These are phyloP conservation scores for Sipha maydis DNA, from an alignment of 2,888 invertebrate species.

Conservation along the genomic window DNA sequence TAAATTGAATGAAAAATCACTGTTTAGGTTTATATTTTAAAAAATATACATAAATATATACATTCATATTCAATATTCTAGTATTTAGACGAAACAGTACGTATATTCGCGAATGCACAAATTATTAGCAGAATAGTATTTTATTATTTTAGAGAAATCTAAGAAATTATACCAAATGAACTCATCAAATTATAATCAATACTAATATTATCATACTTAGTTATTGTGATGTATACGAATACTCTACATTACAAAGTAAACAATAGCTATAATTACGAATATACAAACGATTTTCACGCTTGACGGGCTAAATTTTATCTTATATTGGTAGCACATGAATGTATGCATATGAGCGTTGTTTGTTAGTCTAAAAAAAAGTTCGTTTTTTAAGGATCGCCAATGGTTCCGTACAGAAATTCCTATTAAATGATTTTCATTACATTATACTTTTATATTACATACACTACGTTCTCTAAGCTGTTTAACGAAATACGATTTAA, in stretches of 20 bases:
- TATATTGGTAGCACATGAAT: background rate
- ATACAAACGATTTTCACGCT: background rate
- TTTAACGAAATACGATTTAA: no score
- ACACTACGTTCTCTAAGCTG: no score
- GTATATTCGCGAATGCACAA: background rate
- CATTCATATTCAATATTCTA: no score
- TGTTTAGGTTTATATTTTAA: no score
- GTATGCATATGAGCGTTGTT: no score
- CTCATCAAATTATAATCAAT: background rate
- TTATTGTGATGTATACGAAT: background rate
- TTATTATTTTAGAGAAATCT: background rate
- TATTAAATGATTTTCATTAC: no score
- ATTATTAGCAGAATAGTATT: background rate
- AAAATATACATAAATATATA: no score
- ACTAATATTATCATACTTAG: background rate
- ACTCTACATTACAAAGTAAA: background rate
- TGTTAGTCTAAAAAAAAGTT: background rate
- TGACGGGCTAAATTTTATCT: background rate
- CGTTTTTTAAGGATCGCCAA: background rate
- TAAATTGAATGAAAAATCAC: no score
- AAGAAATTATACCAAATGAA: background rate
- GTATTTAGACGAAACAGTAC: background rate
- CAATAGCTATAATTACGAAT: background rate
- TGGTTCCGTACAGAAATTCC: no score
- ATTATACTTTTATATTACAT: no score